phyloP scores from a whole-genome alignment of 2,113 vertebrate species.

The Xyrauchen texanus region DNA sequence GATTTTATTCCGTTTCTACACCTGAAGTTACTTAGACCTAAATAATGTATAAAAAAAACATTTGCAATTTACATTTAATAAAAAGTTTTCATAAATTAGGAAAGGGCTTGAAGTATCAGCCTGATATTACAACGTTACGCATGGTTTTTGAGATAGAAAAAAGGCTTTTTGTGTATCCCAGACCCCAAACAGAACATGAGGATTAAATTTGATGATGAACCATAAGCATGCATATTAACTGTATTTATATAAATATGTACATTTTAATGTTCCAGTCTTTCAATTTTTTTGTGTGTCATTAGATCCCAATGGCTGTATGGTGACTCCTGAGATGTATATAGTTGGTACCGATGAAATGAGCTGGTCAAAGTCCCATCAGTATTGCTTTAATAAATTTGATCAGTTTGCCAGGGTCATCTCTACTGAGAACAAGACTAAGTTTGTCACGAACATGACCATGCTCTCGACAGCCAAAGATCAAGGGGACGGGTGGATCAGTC shows the following conservation, averaged over 20 bases:
- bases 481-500: constrained; percentile 64
- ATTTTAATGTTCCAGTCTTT: not conserved
- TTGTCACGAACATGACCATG: not conserved
- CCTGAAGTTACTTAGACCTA: too few relatives aligned
- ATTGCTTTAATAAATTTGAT: not conserved
- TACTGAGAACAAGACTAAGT: rapidly evolving
- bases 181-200: too few relatives aligned
- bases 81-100: too few relatives aligned
- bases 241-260: not conserved
- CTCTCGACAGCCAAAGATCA: rapidly evolving
- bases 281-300: not conserved
- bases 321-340: constrained; percentile 10
- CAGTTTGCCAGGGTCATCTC: constrained; percentile 52
- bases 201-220: not conserved
- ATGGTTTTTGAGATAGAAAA: too few relatives aligned
- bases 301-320: constrained; percentile 62
- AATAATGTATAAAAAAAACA: too few relatives aligned
- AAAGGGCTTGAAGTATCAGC: too few relatives aligned
- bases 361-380: constrained; percentile 58
- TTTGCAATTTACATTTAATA: too few relatives aligned
- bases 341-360: not conserved
- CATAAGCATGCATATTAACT: not conserved
- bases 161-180: too few relatives aligned
- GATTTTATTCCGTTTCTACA: too few relatives aligned
- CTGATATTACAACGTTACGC: too few relatives aligned